Evolutionary conservation across 2,888 invertebrate species (phyloP).

Genomic region (Calameuta filiformis): DNA sequence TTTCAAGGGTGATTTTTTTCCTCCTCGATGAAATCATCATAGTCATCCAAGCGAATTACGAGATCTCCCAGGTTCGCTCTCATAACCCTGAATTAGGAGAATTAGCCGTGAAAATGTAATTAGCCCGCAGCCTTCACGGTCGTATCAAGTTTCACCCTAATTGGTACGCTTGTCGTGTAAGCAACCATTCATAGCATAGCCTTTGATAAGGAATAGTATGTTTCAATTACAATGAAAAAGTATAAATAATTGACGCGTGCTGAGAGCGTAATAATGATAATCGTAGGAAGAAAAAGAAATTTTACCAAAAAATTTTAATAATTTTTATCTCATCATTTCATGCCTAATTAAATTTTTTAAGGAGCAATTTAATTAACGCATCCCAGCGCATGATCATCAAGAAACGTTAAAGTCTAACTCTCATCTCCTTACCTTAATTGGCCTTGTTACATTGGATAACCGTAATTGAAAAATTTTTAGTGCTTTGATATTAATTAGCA

Average conservation of each 20-base stretch:
- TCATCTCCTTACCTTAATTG: neutral
- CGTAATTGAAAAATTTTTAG: neutral
- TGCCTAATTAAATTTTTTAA: neutral
- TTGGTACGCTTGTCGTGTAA: neutral
- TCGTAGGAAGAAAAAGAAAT: neutral
- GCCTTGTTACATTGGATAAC: neutral
- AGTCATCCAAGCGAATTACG: conserved; percentile 2
- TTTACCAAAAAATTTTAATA: neutral
- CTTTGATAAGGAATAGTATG: neutral
- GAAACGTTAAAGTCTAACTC: neutral
- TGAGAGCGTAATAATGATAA: neutral
- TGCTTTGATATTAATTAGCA: neutral
- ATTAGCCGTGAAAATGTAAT: conserved; percentile 36
- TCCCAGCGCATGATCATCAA: neutral
- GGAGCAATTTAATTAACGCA: neutral
- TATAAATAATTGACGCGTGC: neutral
- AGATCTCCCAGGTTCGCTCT: conserved; percentile 30
- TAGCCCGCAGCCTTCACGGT: conserved; percentile 29
- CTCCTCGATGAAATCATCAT: neutral
- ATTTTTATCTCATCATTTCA: neutral
- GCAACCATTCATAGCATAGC: neutral
- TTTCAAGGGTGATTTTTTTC: neutral
- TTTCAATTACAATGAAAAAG: neutral
- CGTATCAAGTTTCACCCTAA: conserved; percentile 23
- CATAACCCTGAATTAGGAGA: conserved; percentile 55